A percentile compares a stretch with the other conserved stretches of the same genome.
Conservation (phyloP, 2,888 invertebrate genomes). For the Trissonchulus sp. region DNA sequence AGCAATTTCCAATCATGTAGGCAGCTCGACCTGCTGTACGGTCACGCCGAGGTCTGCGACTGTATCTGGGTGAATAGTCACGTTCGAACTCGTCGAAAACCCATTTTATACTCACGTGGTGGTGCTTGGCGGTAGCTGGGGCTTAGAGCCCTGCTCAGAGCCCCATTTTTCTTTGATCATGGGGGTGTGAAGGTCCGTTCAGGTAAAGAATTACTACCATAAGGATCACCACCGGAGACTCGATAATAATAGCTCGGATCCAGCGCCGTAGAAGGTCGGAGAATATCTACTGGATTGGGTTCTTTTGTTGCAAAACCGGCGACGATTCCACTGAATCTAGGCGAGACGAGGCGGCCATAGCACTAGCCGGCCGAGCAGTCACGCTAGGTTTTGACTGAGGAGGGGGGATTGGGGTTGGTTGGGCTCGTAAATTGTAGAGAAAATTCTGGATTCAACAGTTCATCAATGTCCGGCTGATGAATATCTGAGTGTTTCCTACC, state of each 20-base stretch:
- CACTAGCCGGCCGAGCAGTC: background rate
- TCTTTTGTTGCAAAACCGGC: too few species aligned
- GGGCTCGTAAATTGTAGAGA: too few species aligned
- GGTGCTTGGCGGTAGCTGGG: background rate
- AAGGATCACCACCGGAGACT: background rate
- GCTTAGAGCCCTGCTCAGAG: background rate
- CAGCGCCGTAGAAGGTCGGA: background rate
- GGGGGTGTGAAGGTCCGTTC: too few species aligned
- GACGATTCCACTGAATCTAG: background rate
- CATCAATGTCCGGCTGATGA: slow-evolving; percentile 45
- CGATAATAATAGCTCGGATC: background rate
- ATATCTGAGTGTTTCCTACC: slow-evolving; percentile 21
- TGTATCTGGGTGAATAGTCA: background rate
- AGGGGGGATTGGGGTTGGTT: too few species aligned
- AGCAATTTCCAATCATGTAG: background rate
- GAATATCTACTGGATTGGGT: too few species aligned
- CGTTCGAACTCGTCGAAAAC: background rate
- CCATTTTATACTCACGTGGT: background rate
- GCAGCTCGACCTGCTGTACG: background rate
- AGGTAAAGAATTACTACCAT: background rate
- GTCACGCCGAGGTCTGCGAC: background rate
- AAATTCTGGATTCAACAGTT: slow-evolving; percentile 49
- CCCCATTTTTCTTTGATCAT: background rate
- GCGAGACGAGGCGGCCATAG: background rate
- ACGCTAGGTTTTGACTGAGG: too few species aligned